Evolutionary conservation across 1,140 invertebrate species (phyloP), one percentile per base, ranked within the genome.

Genomic region (Antheraea mylitta): DNA sequence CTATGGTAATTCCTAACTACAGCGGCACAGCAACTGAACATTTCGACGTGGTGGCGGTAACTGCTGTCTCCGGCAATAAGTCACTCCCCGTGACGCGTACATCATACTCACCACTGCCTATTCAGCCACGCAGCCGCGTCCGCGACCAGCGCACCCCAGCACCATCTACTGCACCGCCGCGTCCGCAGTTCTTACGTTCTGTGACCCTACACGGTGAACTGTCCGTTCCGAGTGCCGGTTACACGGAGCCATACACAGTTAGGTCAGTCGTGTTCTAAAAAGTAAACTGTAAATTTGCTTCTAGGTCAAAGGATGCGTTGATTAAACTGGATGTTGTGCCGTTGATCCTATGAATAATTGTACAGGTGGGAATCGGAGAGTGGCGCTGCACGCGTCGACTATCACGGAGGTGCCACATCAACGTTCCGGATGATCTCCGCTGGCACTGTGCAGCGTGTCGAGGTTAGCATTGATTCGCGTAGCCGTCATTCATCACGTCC

Each of bases 201-300:
- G 36, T 82, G 9, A 37, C 76, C 58, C 18, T 89, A 16, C 72
- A 71, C 3, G 86, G 74, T 0, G 71, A 74, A 61, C 77, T 90
- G 18, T 83, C 81, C 7, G 85, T 87, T 0, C 80, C 79, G 11
- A 72, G 78, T 36, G 80, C 88, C 6, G 86, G 80, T 64, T 89
- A 80, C 69, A 82, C 85, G 0, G 89, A 90, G 42, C 68, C 79
- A 3, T 88, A 85, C 65, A 72, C 67, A 4, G 73, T 76, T 5
- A 81, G 81, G 84, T 86, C 67, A 67, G 73, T 65, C 18, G 10
- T 69, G 22, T 16, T 13, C 30, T 64, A 6, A 6, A 38, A 38
- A 6, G 37, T 38, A 38, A 38, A 38, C 9, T 6, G 9, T 9
- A 5, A 38, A 38, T 5, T 6, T 5, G 37, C 11, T 42, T 42